Conservation (phyloP, 2,113 vertebrate species). For the Natator depressus region DNA sequence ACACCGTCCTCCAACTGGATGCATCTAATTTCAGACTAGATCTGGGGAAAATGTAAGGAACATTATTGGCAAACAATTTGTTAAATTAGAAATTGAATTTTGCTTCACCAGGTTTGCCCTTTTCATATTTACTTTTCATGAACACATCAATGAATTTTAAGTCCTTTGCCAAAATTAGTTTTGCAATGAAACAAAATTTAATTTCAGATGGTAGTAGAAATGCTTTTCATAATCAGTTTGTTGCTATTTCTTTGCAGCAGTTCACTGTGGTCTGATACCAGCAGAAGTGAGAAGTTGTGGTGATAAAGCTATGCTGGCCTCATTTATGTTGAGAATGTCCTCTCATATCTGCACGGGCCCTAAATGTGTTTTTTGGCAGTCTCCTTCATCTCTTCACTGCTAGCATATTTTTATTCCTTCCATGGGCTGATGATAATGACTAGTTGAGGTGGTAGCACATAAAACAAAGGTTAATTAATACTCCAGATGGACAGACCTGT, state of each 20-base stretch:
- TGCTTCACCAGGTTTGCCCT: not conserved
- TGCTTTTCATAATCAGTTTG: not conserved
- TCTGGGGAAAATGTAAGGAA: not conserved
- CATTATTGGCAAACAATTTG: not conserved
- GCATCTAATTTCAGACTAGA: not conserved
- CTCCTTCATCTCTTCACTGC: not conserved
- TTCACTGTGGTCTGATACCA: not conserved
- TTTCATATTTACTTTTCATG: constrained; percentile 5
- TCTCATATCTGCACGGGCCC: constrained; percentile 1
- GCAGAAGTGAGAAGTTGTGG: constrained; percentile 2
- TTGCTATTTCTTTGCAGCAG: not conserved
- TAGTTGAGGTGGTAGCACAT: not conserved
- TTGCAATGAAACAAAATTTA: not conserved
- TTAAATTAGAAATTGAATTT: not conserved
- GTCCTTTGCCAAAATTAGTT: not conserved
- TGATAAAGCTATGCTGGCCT: not conserved
- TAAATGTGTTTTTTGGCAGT: not conserved
- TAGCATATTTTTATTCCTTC: not conserved
- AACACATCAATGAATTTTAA: constrained; percentile 8
- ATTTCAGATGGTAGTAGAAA: not conserved
- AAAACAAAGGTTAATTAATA: constrained; percentile 58
- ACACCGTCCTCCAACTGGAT: not conserved
- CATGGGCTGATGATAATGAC: not conserved
- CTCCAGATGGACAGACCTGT: constrained; percentile 40
- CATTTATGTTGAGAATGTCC: constrained; percentile 10